Evolutionary conservation across 1,140 invertebrate species (phyloP).

Genomic region (Aphis gossypii): DNA sequence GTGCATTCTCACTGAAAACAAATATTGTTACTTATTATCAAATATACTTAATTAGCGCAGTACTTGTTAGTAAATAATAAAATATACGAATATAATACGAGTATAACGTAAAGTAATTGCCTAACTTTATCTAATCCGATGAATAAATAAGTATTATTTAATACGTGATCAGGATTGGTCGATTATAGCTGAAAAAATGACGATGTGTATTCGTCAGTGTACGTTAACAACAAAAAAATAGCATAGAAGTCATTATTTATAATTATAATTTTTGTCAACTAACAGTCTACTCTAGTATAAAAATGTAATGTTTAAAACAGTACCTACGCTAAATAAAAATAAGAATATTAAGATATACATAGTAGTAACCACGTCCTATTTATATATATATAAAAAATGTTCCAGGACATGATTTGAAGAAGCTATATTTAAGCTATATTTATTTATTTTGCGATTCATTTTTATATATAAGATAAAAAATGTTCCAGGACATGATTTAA

Average conservation of each 20-base stretch:
- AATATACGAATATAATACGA: neutral
- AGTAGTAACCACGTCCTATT: too few species aligned
- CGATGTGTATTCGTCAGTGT: neutral
- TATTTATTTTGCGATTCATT: too few species aligned
- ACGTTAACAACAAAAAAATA: neutral
- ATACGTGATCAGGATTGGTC: too few species aligned
- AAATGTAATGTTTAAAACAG: neutral
- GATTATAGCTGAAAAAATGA: too few species aligned
- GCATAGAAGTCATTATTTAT: neutral
- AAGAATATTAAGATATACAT: too few species aligned
- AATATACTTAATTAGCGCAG: neutral
- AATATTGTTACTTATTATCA: constrained; percentile 25
- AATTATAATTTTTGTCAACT: neutral
- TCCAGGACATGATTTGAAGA: neutral
- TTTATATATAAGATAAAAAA: too few species aligned
- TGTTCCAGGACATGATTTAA: neutral
- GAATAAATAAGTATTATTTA: too few species aligned
- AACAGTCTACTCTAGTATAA: neutral
- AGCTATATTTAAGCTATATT: neutral
- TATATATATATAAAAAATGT: neutral
- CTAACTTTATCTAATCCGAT: too few species aligned
- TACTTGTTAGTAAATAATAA: neutral
- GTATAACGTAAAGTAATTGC: too few species aligned
- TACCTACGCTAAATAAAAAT: too few species aligned
- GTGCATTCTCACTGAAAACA: constrained; percentile 75